phyloP scores from a whole-genome alignment of 2,113 vertebrate species.

The Gadus chalcogrammus region DNA sequence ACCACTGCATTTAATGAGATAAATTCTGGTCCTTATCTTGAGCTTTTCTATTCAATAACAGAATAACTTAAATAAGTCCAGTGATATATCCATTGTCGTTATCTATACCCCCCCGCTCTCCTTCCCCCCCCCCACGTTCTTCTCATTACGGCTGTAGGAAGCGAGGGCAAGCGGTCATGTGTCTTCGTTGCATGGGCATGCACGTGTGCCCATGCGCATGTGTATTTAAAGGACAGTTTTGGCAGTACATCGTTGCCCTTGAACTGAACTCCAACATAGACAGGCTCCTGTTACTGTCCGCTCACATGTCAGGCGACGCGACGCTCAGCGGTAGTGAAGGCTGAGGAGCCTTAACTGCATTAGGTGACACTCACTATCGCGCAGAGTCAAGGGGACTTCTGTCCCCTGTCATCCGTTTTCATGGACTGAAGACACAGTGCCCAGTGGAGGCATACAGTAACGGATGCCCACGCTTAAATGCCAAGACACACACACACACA shows the following conservation, averaged over 20 bases:
- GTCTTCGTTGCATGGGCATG: not conserved
- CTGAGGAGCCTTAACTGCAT: not conserved
- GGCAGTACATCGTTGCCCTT: not conserved
- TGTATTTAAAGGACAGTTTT: not conserved
- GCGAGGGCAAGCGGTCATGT: not conserved
- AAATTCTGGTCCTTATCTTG: too few relatives aligned
- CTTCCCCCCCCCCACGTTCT: too few relatives aligned
- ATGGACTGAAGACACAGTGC: not conserved
- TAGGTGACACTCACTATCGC: not conserved
- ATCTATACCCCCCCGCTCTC: too few relatives aligned
- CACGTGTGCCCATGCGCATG: not conserved
- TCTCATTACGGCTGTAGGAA: too few relatives aligned
- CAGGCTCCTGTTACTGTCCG: not conserved
- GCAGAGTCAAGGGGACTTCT: not conserved
- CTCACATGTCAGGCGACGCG: not conserved
- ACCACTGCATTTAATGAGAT: too few relatives aligned
- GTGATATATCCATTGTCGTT: too few relatives aligned
- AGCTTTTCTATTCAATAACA: too few relatives aligned
- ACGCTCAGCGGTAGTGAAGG: slow-evolving; percentile 5
- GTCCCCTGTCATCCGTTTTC: not conserved
- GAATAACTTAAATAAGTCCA: too few relatives aligned
- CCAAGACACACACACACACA: not conserved
- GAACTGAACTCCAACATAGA: not conserved
- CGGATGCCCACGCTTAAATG: too few relatives aligned
- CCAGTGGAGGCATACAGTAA: not conserved